phyloP scores from a whole-genome alignment of 37 sponge, comb jelly and placozoan genomes.

The Petrosia ficiformis region DNA sequence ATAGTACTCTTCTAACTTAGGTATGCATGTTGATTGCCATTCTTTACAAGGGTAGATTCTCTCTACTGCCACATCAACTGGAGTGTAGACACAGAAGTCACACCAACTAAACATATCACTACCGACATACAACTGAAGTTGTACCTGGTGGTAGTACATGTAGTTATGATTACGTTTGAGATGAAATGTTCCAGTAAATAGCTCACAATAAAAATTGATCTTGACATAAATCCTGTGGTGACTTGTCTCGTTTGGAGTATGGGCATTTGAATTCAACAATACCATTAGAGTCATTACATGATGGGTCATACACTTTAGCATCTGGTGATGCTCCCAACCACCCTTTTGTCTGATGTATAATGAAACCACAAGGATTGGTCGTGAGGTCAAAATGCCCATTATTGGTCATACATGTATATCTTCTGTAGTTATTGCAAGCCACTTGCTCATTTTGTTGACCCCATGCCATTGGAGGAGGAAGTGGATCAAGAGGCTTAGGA shows the following conservation, averaged over 20 bases:
- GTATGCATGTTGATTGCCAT: too few species aligned
- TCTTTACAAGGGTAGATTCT: too few species aligned
- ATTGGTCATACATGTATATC: conserved; percentile 8
- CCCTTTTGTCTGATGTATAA: conserved; percentile 24
- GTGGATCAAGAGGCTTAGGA: conserved; percentile 35
- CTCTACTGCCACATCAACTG: conserved; percentile 32
- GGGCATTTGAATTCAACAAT: conserved; percentile 58
- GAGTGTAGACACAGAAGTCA: conserved; percentile 45
- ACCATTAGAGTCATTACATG: too few species aligned
- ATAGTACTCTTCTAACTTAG: too few species aligned
- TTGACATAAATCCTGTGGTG: conserved; percentile 22
- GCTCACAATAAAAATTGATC: conserved; percentile 27
- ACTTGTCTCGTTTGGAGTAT: conserved; percentile 16
- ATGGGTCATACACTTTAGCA: conserved; percentile 37
- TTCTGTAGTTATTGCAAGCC: conserved; percentile 20
- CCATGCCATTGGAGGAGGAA: conserved; percentile 29
- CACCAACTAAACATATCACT: conserved; percentile 40
- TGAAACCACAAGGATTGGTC: conserved; percentile 38
- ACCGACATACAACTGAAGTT: conserved; percentile 39
- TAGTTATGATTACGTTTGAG: too few species aligned
- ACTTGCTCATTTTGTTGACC: conserved; percentile 34
- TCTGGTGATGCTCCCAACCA: conserved; percentile 64
- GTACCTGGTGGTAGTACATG: conserved; percentile 55
- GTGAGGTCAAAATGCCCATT: conserved; percentile 21
- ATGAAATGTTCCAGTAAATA: conserved; percentile 9